phyloP scores from a whole-genome alignment of 1,140 invertebrate species.

The Drosophila cardini region DNA sequence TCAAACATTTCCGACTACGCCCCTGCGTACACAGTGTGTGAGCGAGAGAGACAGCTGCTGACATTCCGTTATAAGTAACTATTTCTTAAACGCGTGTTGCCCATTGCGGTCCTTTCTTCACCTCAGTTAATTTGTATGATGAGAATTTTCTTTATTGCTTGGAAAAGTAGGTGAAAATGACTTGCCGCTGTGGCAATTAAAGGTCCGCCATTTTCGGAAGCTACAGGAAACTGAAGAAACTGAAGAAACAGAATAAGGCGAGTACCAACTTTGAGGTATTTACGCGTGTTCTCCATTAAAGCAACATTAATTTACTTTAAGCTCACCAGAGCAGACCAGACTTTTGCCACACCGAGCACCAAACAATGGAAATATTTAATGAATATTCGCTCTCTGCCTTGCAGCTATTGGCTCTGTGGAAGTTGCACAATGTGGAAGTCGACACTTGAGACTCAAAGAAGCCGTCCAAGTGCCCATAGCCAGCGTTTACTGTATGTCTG shows the following conservation, averaged over 20 bases:
- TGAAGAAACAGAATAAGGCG: no score
- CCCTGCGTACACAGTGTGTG: neutral
- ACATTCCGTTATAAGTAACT: constrained; percentile 47
- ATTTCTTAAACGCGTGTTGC: constrained; percentile 31
- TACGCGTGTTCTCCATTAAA: constrained; percentile 67
- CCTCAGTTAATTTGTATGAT: constrained; percentile 52
- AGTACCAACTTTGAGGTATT: constrained; percentile 41
- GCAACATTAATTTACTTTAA: constrained; percentile 56
- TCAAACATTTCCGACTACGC: no score
- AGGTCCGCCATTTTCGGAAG: constrained; percentile 27
- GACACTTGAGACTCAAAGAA: constrained; percentile 28
- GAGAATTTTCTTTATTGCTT: constrained; percentile 45
- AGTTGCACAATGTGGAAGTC: constrained; percentile 16
- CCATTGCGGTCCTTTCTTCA: constrained; percentile 38
- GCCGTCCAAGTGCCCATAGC: neutral
- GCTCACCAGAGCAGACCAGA: constrained; percentile 2
- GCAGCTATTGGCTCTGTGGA: constrained; percentile 2
- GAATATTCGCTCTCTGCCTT: constrained; percentile 31
- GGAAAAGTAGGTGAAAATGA: constrained; percentile 50
- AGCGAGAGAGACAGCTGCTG: constrained; percentile 17
- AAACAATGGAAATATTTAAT: constrained; percentile 69
- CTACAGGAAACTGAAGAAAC: neutral
- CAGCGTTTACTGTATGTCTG: neutral
- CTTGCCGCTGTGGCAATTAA: constrained; percentile 53
- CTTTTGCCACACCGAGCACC: constrained; percentile 22